Percentiles rank a stretch among this genome's conserved stretches.
phyloP scores from a whole-genome alignment of 2,113 vertebrate species.

The Protomyctophum bolini region DNA sequence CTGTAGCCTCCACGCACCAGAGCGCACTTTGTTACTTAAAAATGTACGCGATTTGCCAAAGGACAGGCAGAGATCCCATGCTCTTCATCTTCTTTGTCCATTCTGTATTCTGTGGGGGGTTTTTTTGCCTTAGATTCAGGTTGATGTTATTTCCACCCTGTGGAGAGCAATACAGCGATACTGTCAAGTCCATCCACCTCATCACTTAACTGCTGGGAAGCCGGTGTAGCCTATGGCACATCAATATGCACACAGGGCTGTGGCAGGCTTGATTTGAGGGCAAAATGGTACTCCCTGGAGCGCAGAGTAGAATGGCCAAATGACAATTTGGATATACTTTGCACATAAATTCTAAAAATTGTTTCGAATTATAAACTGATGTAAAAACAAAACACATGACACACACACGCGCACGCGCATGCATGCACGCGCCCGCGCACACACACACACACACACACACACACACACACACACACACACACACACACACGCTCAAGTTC shows the following conservation, averaged over 20 bases:
- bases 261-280: constrained; percentile 41
- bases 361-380: constrained; percentile 42
- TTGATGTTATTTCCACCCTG: constrained; percentile 1
- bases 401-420: not conserved
- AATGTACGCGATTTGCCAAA: not conserved
- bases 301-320: constrained; percentile 42
- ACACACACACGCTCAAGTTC: not conserved
- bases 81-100: not conserved
- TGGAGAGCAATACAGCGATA: constrained; percentile 13
- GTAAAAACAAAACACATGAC: constrained; percentile 16
- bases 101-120: not conserved
- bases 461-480: too few relatives aligned
- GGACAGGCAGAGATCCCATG: too few relatives aligned
- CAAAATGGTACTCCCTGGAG: constrained; percentile 3
- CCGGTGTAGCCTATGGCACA: not conserved
- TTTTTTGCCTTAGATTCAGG: not conserved
- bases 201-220: constrained; percentile 15
- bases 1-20: too few relatives aligned
- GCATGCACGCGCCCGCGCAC: too few relatives aligned
- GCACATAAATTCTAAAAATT: constrained; percentile 28
- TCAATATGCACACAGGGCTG: constrained; percentile 9
- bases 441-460: not conserved
- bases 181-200: not conserved
- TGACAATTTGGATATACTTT: constrained; percentile 36
- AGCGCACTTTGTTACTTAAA: constrained; percentile 4